A percentile compares a stretch with the other conserved stretches of the same genome.
Conservation (phyloP, 2,797 vertebrate species). For the Periparus ater region DNA sequence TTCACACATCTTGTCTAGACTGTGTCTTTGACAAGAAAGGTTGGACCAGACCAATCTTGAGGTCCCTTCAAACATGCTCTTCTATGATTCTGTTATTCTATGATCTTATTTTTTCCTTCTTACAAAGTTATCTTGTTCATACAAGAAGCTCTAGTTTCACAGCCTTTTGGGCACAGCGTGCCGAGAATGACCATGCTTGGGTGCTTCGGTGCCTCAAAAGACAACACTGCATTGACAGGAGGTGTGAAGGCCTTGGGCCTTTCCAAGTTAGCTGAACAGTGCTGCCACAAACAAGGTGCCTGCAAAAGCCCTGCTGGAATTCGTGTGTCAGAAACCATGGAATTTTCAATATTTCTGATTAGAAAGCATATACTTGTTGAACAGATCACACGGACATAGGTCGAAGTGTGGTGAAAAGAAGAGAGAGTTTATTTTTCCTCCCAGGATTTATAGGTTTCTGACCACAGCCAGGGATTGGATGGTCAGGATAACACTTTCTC, state of each 20-base stretch:
- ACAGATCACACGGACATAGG: no score
- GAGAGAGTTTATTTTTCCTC: no score
- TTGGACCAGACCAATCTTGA: neutral
- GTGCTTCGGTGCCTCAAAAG: neutral
- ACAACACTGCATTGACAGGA: neutral
- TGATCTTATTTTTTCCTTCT: neutral
- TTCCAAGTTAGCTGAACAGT: neutral
- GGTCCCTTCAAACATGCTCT: neutral
- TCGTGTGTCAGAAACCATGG: neutral
- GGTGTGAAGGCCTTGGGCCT: neutral
- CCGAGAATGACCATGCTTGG: accelerated
- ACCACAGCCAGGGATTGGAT: no score
- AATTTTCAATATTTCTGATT: conserved; percentile 14
- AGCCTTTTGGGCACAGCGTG: neutral
- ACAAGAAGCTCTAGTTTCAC: neutral
- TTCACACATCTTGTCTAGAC: neutral
- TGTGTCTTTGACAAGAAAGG: neutral
- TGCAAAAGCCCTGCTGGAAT: neutral
- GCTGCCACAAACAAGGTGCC: neutral
- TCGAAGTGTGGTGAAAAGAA: no score
- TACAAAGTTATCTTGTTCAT: neutral
- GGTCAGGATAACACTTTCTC: no score
- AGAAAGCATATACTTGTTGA: neutral
- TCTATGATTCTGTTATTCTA: neutral
- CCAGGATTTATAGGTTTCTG: no score